These are phyloP conservation scores for Ariopsis seemanni DNA, from an alignment of 2,113 vertebrate species.

Conservation along the genomic window DNA sequence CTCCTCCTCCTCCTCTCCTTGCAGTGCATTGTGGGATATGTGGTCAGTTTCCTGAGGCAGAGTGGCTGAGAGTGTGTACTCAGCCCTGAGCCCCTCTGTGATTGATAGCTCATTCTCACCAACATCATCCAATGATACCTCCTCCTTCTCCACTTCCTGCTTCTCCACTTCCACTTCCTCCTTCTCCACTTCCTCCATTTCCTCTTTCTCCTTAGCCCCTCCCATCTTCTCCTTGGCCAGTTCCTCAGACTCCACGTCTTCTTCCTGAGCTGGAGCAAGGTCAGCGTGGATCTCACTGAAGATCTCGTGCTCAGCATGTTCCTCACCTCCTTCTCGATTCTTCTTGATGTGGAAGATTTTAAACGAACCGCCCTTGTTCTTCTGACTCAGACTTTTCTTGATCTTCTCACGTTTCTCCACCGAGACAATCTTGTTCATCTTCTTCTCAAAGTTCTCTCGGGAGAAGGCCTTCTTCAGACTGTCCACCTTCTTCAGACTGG, in stretches of 20 bases:
- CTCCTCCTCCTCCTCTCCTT: slow-evolving; percentile 46
- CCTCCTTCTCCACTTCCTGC: background rate
- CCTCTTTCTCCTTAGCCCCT: slow-evolving; percentile 32
- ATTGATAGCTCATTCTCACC: slow-evolving; percentile 71
- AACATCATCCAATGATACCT: slow-evolving; percentile 28
- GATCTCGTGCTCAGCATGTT: slow-evolving; percentile 65
- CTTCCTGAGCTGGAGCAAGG: slow-evolving; percentile 65
- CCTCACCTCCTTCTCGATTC: slow-evolving; percentile 53
- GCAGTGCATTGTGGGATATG: slow-evolving; percentile 28
- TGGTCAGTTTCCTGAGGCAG: slow-evolving; percentile 61
- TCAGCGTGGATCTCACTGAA: slow-evolving; percentile 74
- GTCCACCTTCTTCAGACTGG: slow-evolving; percentile 93
- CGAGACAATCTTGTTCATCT: slow-evolving; percentile 94
- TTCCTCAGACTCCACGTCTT: slow-evolving; percentile 49
- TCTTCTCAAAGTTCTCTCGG: slow-evolving; percentile 93
- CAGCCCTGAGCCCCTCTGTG: slow-evolving; percentile 65
- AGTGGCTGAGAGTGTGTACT: slow-evolving; percentile 68
- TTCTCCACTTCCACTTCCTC: slow-evolving; percentile 31
- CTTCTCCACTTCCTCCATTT: slow-evolving; percentile 56
- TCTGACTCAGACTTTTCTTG: slow-evolving; percentile 84
- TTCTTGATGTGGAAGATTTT: slow-evolving; percentile 78
- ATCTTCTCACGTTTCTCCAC: slow-evolving; percentile 90
- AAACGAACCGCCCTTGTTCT: slow-evolving; percentile 78
- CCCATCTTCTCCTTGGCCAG: slow-evolving; percentile 57
- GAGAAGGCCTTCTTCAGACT: slow-evolving; percentile 96